phyloP scores from a whole-genome alignment of 2,113 vertebrate genomes.

The Meleagris gallopavo region DNA sequence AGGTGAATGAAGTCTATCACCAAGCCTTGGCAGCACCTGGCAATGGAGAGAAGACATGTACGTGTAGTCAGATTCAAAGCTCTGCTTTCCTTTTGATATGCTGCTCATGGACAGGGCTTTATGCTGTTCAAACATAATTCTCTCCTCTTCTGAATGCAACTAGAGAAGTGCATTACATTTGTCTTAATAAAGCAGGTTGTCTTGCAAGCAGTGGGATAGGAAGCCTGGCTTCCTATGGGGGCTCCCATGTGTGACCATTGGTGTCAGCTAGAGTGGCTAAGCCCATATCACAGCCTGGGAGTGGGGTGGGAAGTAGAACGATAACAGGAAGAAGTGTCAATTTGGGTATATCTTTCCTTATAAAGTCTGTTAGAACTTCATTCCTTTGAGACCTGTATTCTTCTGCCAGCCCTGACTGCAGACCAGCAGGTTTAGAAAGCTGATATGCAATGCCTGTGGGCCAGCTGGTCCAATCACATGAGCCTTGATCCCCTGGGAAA shows the following conservation, averaged over 20 bases:
- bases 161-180: slow-evolving; percentile 40
- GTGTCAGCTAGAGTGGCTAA: neutral
- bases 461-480: neutral
- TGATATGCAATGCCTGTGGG: neutral
- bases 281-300: neutral
- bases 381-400: neutral
- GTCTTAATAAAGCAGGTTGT: slow-evolving; percentile 22
- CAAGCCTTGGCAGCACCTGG: neutral
- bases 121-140: neutral
- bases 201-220: neutral
- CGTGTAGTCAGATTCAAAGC: neutral
- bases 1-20: neutral
- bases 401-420: neutral
- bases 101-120: slow-evolving; percentile 16
- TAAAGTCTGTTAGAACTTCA: neutral
- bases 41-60: fast-evolving
- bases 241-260: neutral
- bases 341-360: neutral
- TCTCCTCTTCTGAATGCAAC: neutral
- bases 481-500: neutral
- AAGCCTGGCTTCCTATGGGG: fast-evolving
- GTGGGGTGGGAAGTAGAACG: neutral
- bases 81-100: slow-evolving; percentile 23
- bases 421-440: neutral
- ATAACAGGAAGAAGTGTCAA: neutral